A percentile compares a stretch with the other conserved stretches of the same genome.
phyloP scores from a whole-genome alignment of 2,113 vertebrate species.

The Argyrosomus japonicus region DNA sequence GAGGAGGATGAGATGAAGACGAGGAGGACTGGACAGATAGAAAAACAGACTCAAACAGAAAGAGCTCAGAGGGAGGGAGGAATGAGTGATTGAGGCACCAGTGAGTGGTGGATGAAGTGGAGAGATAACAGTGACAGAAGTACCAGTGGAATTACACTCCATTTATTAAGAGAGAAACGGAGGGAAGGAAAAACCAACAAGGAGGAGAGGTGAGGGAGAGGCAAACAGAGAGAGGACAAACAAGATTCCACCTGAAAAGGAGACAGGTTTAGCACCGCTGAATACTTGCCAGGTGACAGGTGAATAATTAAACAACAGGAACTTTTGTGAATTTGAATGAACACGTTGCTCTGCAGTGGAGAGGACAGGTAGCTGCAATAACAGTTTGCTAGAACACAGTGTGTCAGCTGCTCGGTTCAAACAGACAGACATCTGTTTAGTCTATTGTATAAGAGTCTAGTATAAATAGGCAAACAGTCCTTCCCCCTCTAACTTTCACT shows the following conservation, averaged over 20 bases:
- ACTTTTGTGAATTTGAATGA: no score
- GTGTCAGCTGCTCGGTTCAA: no score
- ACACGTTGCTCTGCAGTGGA: no score
- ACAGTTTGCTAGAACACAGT: no score
- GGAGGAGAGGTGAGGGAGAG: not conserved
- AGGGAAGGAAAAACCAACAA: conserved; percentile 9
- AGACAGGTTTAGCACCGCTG: no score
- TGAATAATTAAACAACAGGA: no score
- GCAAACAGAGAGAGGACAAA: conserved; percentile 2
- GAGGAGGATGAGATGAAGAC: conserved; percentile 2
- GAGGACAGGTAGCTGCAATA: no score
- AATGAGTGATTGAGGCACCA: conserved; percentile 19
- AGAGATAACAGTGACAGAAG: conserved; percentile 42
- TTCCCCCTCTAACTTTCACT: no score
- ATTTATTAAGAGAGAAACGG: conserved; percentile 29
- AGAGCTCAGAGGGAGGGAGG: no score
- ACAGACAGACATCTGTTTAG: no score
- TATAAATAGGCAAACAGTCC: no score
- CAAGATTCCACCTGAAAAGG: not conserved
- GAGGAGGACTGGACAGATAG: conserved; percentile 14
- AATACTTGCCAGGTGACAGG: not conserved
- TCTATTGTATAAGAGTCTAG: no score
- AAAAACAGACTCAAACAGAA: conserved; percentile 1
- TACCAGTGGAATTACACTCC: conserved; percentile 8
- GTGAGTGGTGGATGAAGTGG: conserved; percentile 38